Evolutionary conservation across 2,888 invertebrate genomes (phyloP).

Genomic region (Leptinotarsa rubiginosa): DNA sequence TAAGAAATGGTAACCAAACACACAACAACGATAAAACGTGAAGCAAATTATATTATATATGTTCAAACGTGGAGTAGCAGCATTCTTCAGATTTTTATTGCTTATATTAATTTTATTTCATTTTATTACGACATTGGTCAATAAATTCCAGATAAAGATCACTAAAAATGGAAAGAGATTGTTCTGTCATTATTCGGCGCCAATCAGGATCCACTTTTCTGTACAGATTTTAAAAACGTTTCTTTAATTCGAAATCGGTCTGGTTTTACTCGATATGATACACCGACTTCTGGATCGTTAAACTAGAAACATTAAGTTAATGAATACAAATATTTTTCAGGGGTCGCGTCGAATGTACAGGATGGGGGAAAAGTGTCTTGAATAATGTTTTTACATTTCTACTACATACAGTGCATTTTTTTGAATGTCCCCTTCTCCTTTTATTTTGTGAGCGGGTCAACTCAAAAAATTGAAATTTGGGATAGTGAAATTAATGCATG

Average conservation of each 20-base stretch:
- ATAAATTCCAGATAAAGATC: constrained; percentile 59
- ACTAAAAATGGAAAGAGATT: constrained; percentile 60
- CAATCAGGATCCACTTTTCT: constrained; percentile 55
- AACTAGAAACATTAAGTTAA: too few species aligned
- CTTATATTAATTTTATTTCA: constrained; percentile 65
- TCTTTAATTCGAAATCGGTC: background rate
- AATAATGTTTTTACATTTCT: too few species aligned
- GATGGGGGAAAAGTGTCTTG: too few species aligned
- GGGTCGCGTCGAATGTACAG: too few species aligned
- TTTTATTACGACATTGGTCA: constrained; percentile 64
- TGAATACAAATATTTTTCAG: too few species aligned
- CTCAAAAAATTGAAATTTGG: too few species aligned
- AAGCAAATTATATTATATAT: constrained; percentile 47
- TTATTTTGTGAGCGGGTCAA: too few species aligned
- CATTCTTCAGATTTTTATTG: constrained; percentile 63
- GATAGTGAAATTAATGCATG: too few species aligned
- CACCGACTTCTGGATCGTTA: too few species aligned
- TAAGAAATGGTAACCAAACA: constrained; percentile 51
- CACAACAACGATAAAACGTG: constrained; percentile 52
- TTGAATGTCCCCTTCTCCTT: too few species aligned
- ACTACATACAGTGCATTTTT: too few species aligned
- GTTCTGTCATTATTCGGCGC: constrained; percentile 63
- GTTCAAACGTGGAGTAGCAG: constrained; percentile 54
- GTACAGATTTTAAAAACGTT: background rate
- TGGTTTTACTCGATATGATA: background rate